phyloP scores from a whole-genome alignment of 2,113 vertebrate species.

The Sinocyclocheilus anshuiensis region DNA sequence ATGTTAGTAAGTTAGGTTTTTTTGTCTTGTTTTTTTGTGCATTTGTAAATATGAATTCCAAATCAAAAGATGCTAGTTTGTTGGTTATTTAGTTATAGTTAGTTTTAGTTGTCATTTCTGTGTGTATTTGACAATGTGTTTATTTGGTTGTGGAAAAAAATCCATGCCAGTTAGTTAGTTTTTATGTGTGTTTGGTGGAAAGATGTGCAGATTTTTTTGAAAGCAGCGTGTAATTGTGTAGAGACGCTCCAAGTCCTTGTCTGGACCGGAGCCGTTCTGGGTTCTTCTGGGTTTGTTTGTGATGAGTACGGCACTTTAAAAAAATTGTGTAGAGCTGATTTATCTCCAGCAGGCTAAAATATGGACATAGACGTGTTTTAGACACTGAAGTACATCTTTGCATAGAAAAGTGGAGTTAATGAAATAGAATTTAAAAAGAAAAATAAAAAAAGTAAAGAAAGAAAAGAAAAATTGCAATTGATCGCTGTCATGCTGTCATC shows the following conservation, averaged over 20 bases:
- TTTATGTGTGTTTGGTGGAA: background rate
- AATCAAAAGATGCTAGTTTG: background rate
- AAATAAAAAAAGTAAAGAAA: background rate
- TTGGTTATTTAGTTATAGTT: background rate
- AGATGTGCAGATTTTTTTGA: background rate
- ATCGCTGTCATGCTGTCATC: background rate
- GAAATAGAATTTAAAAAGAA: background rate
- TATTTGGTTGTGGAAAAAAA: too few relatives aligned
- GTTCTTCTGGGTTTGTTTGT: background rate
- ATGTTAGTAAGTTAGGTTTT: background rate
- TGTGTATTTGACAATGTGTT: background rate
- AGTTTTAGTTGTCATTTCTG: background rate
- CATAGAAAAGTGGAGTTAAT: background rate
- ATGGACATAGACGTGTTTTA: background rate
- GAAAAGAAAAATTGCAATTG: background rate
- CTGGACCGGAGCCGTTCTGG: background rate
- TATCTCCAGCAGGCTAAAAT: background rate
- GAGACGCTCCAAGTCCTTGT: background rate
- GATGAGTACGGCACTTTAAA: background rate
- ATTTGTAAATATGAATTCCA: background rate
- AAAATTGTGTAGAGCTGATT: background rate
- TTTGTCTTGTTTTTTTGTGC: background rate
- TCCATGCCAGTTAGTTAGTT: background rate
- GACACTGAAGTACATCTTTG: background rate
- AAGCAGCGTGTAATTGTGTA: background rate